These are phyloP conservation scores for Onychomys leucogaster DNA, from an alignment of 2,797 vertebrate genomes.

Conservation along the genomic window DNA sequence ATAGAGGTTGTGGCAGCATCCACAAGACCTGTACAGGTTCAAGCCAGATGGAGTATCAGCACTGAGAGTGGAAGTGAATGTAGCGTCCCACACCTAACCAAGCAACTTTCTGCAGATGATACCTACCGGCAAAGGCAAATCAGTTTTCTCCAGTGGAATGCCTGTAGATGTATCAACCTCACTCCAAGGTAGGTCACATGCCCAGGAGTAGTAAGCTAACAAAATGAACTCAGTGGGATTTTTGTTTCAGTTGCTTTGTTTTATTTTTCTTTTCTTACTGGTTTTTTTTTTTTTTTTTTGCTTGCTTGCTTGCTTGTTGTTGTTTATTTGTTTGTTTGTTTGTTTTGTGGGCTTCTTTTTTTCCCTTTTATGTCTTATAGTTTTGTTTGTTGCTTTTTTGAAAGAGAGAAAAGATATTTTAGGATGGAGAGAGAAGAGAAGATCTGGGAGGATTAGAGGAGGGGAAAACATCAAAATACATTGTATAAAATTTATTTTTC, in stretches of 20 bases:
- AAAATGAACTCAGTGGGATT: not conserved
- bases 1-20: not conserved
- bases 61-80: not conserved
- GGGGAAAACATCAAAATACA: not conserved
- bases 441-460: not conserved
- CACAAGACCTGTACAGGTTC: not conserved
- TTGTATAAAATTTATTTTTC: not conserved
- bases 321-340: not conserved
- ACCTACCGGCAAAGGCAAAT: not conserved
- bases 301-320: not conserved
- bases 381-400: not conserved
- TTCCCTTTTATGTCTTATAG: not conserved
- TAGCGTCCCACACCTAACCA: not conserved
- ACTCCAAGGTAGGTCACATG: no score
- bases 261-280: not conserved
- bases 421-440: not conserved
- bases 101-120: not conserved
- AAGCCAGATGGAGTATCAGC: not conserved
- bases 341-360: not conserved
- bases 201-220: not conserved
- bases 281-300: no score
- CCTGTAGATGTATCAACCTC: not conserved
- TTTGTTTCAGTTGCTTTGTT: not conserved
- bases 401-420: not conserved
- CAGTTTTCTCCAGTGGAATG: not conserved